phyloP scores from a whole-genome alignment of 2,797 vertebrate species.

The Amphiprion clarkii region DNA sequence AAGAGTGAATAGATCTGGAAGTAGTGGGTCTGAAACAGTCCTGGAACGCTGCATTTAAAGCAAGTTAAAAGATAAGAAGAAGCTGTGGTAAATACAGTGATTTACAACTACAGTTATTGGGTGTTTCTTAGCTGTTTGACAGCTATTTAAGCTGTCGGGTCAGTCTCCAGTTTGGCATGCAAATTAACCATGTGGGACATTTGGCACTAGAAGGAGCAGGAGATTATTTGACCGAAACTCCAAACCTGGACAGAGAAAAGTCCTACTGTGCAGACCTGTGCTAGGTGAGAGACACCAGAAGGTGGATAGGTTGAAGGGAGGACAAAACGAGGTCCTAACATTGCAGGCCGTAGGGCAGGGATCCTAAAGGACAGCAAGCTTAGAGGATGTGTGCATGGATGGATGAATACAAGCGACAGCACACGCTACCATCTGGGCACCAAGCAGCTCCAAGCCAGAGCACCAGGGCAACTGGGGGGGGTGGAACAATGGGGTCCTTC shows the following conservation, averaged over 20 bases:
- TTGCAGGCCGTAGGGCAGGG: slow-evolving; percentile 54
- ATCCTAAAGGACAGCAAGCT: slow-evolving; percentile 58
- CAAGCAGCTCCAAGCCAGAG: slow-evolving; percentile 47
- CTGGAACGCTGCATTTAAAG: slow-evolving; percentile 7
- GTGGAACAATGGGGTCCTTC: slow-evolving; percentile 28
- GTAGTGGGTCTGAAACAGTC: not conserved
- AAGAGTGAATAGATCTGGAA: slow-evolving; percentile 1
- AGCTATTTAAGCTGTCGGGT: slow-evolving; percentile 24
- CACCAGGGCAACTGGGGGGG: slow-evolving; percentile 36
- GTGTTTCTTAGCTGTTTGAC: slow-evolving; percentile 1
- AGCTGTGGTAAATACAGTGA: slow-evolving; percentile 2
- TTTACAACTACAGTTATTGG: not conserved
- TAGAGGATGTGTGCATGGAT: slow-evolving; percentile 30
- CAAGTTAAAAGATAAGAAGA: not conserved
- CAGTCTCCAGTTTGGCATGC: slow-evolving; percentile 36
- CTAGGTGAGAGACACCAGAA: slow-evolving; percentile 67
- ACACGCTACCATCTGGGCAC: slow-evolving; percentile 66
- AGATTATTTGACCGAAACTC: slow-evolving; percentile 29
- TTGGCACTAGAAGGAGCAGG: slow-evolving; percentile 42
- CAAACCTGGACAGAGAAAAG: slow-evolving; percentile 31
- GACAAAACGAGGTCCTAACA: slow-evolving; percentile 77
- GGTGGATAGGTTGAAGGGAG: slow-evolving; percentile 73
- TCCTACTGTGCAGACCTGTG: slow-evolving; percentile 55
- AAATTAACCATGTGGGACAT: slow-evolving; percentile 33
- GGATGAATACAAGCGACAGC: slow-evolving; percentile 42